Base-by-base conservation (phyloP, 2,113 vertebrate genomes). In the Trichechus manatus region DNA sequence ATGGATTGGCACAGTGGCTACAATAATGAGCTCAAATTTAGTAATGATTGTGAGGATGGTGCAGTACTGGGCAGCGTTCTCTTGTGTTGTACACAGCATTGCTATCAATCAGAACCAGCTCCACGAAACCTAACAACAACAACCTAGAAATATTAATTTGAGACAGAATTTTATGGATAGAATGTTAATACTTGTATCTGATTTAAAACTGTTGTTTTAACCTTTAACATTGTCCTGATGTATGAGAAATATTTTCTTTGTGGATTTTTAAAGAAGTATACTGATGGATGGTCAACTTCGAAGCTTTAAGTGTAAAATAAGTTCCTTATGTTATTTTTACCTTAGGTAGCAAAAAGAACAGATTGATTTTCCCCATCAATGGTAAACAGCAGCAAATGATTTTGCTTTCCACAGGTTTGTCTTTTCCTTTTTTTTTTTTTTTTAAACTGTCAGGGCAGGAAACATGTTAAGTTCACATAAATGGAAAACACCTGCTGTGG, bases 401-500 rank as follows among this genome's bases (percentile, higher is more conserved):
- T 86, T 95, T 82, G 53, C 53, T 56, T 56, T 56, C 53, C 53
- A 56, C 53, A 56, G 53, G 53, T 56, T 56, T 56, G 53, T 56
- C 53, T 56, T 56, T 56, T 15, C 53, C 14, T 56, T 56, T 56
- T 56, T 56, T 56, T 17, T 56, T 56, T 56, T 56, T 56, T 56
- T 14, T 11, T 14, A 56, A 56, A 56, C 53, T 56, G 53, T 56
- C 53, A 96, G 82, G 56, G 33, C 2, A 81, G 47, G 36, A 94
- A 93, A 91, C 23, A 87, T 23, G 25, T 66, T 93, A 97, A 91
- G 8, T 89, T 97, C 31, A 68, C 66, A 87, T 79, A 96, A 98
- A 96, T 81, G 89, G 87, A 98, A 94, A 97, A 31, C 47, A 82
- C 87, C 74, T 33, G 47, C 84, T 97, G 29, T 56, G 81, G 50